phyloP scores from a whole-genome alignment of 2,797 vertebrate species.

The Parambassis ranga region DNA sequence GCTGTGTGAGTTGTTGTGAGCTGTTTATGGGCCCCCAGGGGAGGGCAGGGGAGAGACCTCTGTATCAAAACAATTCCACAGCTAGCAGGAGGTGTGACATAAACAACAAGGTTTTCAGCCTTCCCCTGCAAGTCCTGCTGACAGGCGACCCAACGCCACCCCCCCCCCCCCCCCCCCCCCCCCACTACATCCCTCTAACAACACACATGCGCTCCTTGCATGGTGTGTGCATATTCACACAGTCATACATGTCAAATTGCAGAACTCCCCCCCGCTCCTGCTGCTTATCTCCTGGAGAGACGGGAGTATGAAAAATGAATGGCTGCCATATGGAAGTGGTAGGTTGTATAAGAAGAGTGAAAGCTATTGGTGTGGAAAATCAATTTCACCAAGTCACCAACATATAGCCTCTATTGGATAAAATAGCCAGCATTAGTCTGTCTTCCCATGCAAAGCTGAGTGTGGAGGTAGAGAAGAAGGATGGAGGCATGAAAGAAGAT shows the following conservation, averaged over 20 bases:
- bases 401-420: constrained; percentile 60
- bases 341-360: constrained; percentile 48
- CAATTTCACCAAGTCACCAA: constrained; percentile 66
- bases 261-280: constrained; percentile 19
- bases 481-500: constrained; percentile 9
- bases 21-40: constrained; percentile 48
- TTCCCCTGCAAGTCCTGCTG: constrained; percentile 43
- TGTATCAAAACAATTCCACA: constrained; percentile 73
- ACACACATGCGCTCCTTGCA: neutral
- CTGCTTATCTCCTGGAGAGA: constrained; percentile 38
- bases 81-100: constrained; percentile 68
- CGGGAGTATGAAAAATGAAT: constrained; percentile 64
- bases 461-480: constrained; percentile 13
- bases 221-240: neutral
- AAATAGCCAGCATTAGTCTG: constrained; percentile 68
- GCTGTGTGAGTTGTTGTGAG: constrained; percentile 45
- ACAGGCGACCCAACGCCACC: constrained; percentile 44
- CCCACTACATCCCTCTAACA: too few species aligned
- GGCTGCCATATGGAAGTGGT: constrained; percentile 56
- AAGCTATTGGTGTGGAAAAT: constrained; percentile 75
- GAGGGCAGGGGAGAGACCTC: constrained; percentile 52
- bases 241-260: constrained; percentile 32
- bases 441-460: constrained; percentile 57
- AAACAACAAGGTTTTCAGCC: constrained; percentile 65
- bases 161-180: neutral